A percentile compares a stretch with the other conserved stretches of the same genome.
Evolutionary conservation across 2,888 invertebrate species (phyloP).

Genomic region (Ceriagrion tenellum): DNA sequence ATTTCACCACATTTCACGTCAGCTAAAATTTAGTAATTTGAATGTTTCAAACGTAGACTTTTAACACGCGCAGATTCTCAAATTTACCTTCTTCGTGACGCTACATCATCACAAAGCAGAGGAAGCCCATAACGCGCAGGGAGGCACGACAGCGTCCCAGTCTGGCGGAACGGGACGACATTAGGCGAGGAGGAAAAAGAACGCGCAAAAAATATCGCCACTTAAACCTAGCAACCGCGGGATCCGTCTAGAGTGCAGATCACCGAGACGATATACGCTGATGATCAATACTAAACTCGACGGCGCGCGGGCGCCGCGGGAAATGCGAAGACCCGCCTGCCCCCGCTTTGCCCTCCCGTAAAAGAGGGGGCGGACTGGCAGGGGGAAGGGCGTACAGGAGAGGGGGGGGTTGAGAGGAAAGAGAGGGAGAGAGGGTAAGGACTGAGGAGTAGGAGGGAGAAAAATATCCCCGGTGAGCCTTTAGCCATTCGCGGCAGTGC

Average conservation of each 20-base stretch:
- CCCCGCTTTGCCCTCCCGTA: background rate
- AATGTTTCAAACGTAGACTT: too few relatives aligned
- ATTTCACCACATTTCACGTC: too few relatives aligned
- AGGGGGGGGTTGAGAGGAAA: too few relatives aligned
- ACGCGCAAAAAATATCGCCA: background rate
- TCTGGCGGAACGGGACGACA: background rate
- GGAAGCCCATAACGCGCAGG: too few relatives aligned
- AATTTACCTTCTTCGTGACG: too few relatives aligned
- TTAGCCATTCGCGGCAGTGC: constrained; percentile 37
- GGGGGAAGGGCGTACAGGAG: too few relatives aligned
- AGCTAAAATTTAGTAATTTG: too few relatives aligned
- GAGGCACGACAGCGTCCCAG: background rate
- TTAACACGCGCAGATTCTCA: too few relatives aligned
- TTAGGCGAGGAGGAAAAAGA: background rate
- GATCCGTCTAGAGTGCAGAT: background rate
- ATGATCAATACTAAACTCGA: constrained; percentile 30
- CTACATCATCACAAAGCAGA: too few relatives aligned
- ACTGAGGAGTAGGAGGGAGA: background rate
- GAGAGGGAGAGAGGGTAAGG: background rate
- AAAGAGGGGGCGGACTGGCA: too few relatives aligned
- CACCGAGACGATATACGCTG: constrained; percentile 32
- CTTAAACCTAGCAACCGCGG: constrained; percentile 25
- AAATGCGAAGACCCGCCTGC: background rate
- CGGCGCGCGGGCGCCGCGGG: constrained; percentile 30
- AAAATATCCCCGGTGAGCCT: background rate